Percentiles rank a stretch among this genome's conserved stretches.
These are phyloP conservation scores for Gyps fulvus DNA, from an alignment of 2,113 vertebrate species.

Conservation along the genomic window DNA sequence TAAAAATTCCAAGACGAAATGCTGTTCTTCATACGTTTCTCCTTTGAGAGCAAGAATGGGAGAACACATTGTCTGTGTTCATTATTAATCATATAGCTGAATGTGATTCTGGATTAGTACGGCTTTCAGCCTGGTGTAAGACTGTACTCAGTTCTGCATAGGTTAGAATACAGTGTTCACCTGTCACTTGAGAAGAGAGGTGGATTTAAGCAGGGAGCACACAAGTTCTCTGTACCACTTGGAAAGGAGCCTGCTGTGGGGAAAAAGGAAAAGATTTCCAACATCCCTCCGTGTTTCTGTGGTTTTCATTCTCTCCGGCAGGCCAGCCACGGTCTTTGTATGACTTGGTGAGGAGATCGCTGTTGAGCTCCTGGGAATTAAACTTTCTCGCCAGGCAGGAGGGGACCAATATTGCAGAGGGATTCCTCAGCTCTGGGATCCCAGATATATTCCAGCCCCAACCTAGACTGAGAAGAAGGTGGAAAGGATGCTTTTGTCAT, in stretches of 20 bases:
- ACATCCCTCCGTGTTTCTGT: not conserved
- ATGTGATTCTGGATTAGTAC: not conserved
- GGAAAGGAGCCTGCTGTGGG: not conserved
- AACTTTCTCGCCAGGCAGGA: not conserved
- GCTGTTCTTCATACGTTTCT: not conserved
- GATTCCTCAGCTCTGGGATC: not conserved
- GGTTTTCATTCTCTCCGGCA: not conserved
- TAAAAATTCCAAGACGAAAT: not conserved
- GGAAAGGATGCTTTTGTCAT: not conserved
- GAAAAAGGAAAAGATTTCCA: not conserved
- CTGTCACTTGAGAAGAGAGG: not conserved
- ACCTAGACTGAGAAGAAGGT: not conserved
- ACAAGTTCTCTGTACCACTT: not conserved
- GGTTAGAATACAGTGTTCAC: not conserved
- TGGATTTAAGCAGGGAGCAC: not conserved
- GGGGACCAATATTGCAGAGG: not conserved
- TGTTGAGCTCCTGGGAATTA: not conserved
- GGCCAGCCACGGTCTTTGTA: fast-evolving
- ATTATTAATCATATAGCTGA: not conserved
- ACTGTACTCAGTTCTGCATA: not conserved
- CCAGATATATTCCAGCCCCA: not conserved
- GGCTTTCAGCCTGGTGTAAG: not conserved
- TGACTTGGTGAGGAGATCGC: not conserved
- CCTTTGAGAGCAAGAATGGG: not conserved
- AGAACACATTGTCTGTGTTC: not conserved